Evolutionary conservation across 2,797 vertebrate species (phyloP).

Genomic region (Urocyon cinereoargenteus): DNA sequence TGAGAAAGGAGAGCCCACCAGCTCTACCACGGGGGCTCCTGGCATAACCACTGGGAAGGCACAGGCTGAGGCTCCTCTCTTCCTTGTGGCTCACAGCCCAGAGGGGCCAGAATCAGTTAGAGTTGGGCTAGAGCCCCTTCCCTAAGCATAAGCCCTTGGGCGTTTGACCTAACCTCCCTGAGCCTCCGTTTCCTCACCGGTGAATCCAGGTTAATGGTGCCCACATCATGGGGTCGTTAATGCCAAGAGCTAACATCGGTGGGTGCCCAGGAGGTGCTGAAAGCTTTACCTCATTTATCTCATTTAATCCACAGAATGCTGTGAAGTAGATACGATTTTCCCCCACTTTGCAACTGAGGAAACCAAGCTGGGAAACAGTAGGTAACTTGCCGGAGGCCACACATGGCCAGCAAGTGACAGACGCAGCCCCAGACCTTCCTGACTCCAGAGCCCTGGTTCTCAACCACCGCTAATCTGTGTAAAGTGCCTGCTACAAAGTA

Average conservation of each 20-base stretch:
- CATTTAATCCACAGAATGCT: neutral
- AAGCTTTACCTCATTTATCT: neutral
- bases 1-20: neutral
- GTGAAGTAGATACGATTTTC: neutral
- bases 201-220: neutral
- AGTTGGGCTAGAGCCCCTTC: neutral
- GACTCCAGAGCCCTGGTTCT: neutral
- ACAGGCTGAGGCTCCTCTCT: neutral
- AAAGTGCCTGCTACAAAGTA: constrained; percentile 56
- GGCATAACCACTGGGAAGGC: neutral
- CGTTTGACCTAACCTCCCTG: neutral
- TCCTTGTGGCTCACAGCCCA: neutral
- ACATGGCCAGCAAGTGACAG: neutral
- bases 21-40: rapidly evolving
- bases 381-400: constrained; percentile 21
- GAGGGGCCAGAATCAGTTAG: neutral
- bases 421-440: neutral
- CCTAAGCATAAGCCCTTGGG: neutral
- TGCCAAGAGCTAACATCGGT: neutral
- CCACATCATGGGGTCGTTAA: neutral
- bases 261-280: neutral
- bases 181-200: constrained; percentile 27
- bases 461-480: constrained; percentile 45
- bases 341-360: neutral
- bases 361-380: neutral